Base-by-base conservation (phyloP, 1,140 invertebrate genomes). In the Ptiloglossa arizonensis region DNA sequence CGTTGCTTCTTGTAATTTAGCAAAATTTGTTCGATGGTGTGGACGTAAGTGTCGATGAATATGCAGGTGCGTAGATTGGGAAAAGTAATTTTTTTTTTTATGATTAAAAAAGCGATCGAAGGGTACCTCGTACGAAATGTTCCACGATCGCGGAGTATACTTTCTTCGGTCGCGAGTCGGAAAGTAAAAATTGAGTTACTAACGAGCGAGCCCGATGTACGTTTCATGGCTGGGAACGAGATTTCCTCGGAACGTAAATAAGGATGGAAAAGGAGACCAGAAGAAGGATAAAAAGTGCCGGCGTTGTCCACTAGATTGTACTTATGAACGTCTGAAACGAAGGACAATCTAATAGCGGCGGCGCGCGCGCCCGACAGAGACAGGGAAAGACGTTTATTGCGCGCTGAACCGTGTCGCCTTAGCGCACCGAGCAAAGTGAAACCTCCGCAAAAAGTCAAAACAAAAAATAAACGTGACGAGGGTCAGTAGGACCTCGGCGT, bases 321-420 rank as follows among this genome's bases (percentile, higher is more conserved):
- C 73, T 76, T 76, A 76, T 69, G 68, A 76, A 67, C 57, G 66
- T 57, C 66, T 76, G 73, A 46, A n/a, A 81, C 79, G 82, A 85
- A 78, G 81, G 74, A 80, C 66, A 38, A 71, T 57, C 77, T 64
- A 69, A 80, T 38, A 59, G 27, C 52, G 60, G 24, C 5, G 29
- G 24, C 3, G 29, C 27, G 38, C 24, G 68, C 48, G 67, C 38
- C 29, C 22, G 59, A 82, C 72, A 63, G 73, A 85, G 67, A 77
- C 38, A 62, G 79, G 77, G 73, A 81, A 62, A 52, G 52, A 35
- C 60, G 79, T 64, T 69, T 80, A 63, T 80, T 74, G 70, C 72
- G 54, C 77, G 73, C 54, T 76, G 73, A 76, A 76, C 64, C 73
- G 38, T 76, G 73, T 76, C 73, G 73, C 32, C 73, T 76, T 76